A percentile compares a stretch with the other conserved stretches of the same genome.
Conservation (phyloP, 2,888 invertebrate species). For the Eudasyphora cyanicolor region DNA sequence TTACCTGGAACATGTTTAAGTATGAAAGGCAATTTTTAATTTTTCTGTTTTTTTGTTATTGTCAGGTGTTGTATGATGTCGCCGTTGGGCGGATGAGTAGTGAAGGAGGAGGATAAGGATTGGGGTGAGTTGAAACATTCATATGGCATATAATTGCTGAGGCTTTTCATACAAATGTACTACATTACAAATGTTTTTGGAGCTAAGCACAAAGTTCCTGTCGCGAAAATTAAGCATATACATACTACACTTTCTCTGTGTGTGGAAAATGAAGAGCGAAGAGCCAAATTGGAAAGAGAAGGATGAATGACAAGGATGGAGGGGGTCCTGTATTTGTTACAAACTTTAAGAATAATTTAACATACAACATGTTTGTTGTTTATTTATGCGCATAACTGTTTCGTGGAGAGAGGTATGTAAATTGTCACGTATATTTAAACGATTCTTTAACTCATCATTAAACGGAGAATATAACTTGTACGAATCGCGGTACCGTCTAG, state of each 20-base stretch:
- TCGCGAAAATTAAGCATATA: slow-evolving; percentile 44
- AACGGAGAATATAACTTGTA: too few species aligned
- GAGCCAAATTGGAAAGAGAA: slow-evolving; percentile 5
- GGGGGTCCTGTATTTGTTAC: too few species aligned
- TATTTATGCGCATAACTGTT: background rate
- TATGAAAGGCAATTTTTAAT: slow-evolving; percentile 33
- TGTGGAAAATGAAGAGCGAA: background rate
- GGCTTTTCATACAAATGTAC: slow-evolving; percentile 18
- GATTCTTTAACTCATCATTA: too few species aligned
- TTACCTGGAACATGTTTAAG: slow-evolving; percentile 4
- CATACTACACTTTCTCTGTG: slow-evolving; percentile 23
- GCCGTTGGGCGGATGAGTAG: background rate
- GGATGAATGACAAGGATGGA: too few species aligned
- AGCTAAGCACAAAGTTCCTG: slow-evolving; percentile 22
- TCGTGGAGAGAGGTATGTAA: background rate
- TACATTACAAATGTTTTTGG: too few species aligned
- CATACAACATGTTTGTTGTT: slow-evolving; percentile 29
- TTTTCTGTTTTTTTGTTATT: slow-evolving; percentile 7
- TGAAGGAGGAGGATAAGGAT: background rate
- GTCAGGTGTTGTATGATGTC: background rate
- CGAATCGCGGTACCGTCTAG: too few species aligned
- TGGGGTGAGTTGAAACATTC: slow-evolving; percentile 5
- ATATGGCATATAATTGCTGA: slow-evolving; percentile 35
- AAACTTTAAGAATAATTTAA: slow-evolving; percentile 51
- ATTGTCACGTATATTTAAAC: too few species aligned